Conservation (phyloP, 2,888 invertebrate species). For the Sphinx pinastri region DNA sequence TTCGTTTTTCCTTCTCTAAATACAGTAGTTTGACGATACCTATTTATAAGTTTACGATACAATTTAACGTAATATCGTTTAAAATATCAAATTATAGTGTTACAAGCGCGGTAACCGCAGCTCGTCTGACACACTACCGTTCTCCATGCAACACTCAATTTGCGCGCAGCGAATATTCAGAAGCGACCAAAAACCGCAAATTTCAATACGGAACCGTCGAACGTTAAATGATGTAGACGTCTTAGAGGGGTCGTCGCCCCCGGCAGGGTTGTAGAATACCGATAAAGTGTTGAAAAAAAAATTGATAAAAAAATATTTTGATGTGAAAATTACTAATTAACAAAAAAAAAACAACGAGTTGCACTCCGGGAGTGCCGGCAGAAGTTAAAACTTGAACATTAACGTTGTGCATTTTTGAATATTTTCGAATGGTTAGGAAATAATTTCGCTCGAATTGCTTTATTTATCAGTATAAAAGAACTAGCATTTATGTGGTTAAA, state of each 20-base stretch:
- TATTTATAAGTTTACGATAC: not conserved
- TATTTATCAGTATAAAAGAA: too few relatives aligned
- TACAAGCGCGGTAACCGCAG: not conserved
- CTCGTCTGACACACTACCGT: constrained; percentile 16
- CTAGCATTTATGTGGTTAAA: too few relatives aligned
- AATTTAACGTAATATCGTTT: not conserved
- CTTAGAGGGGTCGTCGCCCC: constrained; percentile 54
- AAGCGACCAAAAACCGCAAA: constrained; percentile 44
- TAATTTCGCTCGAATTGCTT: too few relatives aligned
- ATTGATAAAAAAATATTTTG: too few relatives aligned
- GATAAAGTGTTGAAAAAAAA: not conserved
- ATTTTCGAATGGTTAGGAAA: too few relatives aligned
- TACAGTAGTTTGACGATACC: too few relatives aligned
- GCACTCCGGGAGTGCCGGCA: too few relatives aligned
- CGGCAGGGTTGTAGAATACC: constrained; percentile 37
- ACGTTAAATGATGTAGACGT: constrained; percentile 60
- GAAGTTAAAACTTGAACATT: too few relatives aligned
- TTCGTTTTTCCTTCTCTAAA: not conserved
- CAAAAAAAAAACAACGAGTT: too few relatives aligned
- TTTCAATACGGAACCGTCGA: constrained; percentile 49
- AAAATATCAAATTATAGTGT: constrained; percentile 8
- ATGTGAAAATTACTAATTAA: too few relatives aligned
- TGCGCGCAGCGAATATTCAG: constrained; percentile 18
- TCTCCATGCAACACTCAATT: constrained; percentile 16
- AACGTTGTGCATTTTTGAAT: too few relatives aligned